These are phyloP conservation scores for Meandrusa payeni DNA, from an alignment of 2,888 invertebrate genomes.

Conservation along the genomic window DNA sequence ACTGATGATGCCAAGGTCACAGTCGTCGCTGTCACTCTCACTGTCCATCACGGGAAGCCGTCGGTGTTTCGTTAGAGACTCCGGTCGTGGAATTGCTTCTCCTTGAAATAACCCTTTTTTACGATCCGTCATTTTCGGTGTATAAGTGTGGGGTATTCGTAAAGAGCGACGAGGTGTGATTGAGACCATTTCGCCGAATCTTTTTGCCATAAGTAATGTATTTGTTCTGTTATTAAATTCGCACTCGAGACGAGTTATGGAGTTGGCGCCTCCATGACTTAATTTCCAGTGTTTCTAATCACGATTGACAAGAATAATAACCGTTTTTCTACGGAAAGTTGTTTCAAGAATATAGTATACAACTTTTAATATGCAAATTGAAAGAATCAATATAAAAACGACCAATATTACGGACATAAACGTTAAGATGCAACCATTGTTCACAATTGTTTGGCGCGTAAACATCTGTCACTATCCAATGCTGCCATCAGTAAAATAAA, in stretches of 20 bases:
- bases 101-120: conserved; percentile 83
- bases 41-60: conserved; percentile 67
- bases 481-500: conserved; percentile 30
- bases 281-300: conserved; percentile 28
- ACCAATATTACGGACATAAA: conserved; percentile 39
- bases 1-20: conserved; percentile 80
- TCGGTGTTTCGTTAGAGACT: conserved; percentile 65
- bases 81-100: conserved; percentile 41
- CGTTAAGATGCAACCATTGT: conserved; percentile 58
- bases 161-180: conserved; percentile 65
- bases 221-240: conserved; percentile 7
- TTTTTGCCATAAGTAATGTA: conserved; percentile 28
- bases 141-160: conserved; percentile 62
- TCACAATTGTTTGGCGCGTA: conserved; percentile 73
- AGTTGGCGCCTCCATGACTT: conserved; percentile 29
- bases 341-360: not conserved
- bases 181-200: conserved; percentile 52
- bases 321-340: conserved; percentile 3
- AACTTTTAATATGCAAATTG: conserved; percentile 22
- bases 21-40: conserved; percentile 74
- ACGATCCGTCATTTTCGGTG: conserved; percentile 82
- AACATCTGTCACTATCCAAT: conserved; percentile 65
- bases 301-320: conserved; percentile 10
- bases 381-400: conserved; percentile 30
- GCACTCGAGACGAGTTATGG: conserved; percentile 26